Evolutionary conservation across 2,888 invertebrate genomes (phyloP).

Genomic region (Aleiodes alternator): DNA sequence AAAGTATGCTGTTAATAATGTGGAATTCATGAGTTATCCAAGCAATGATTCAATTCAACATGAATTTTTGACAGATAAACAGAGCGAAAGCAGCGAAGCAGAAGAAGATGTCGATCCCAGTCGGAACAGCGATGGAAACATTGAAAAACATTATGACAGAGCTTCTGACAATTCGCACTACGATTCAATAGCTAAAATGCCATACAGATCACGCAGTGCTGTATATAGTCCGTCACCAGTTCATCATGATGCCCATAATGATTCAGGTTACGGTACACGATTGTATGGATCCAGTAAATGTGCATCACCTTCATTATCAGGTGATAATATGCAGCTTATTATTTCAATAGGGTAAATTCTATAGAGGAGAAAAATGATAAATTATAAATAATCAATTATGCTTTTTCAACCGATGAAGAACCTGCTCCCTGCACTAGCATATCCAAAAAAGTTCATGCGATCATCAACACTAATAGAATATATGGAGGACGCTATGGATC

Average conservation of each 20-base stretch:
- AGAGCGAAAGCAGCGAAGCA: conserved; percentile 69
- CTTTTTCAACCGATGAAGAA: neutral
- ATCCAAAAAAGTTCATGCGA: no score
- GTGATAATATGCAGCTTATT: conserved; percentile 50
- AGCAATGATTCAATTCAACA: conserved; percentile 2
- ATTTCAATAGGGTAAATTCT: neutral
- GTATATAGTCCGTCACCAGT: conserved; percentile 76
- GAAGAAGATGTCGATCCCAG: conserved; percentile 64
- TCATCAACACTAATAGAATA: no score
- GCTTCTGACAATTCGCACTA: conserved; percentile 63
- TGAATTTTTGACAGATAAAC: conserved; percentile 60
- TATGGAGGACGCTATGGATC: no score
- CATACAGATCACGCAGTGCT: conserved; percentile 75
- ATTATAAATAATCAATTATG: no score
- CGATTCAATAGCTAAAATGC: conserved; percentile 69
- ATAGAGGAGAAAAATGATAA: no score
- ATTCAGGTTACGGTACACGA: conserved; percentile 91
- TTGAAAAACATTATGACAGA: conserved; percentile 56
- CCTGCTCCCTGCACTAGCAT: no score
- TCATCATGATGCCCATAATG: conserved; percentile 83
- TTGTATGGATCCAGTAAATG: conserved; percentile 88
- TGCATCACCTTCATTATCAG: conserved; percentile 85
- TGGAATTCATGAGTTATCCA: neutral
- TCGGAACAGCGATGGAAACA: conserved; percentile 57
- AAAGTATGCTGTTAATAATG: conserved; percentile 47